phyloP scores from a whole-genome alignment of 2,113 vertebrate species.

The Chaenogobius annularis region DNA sequence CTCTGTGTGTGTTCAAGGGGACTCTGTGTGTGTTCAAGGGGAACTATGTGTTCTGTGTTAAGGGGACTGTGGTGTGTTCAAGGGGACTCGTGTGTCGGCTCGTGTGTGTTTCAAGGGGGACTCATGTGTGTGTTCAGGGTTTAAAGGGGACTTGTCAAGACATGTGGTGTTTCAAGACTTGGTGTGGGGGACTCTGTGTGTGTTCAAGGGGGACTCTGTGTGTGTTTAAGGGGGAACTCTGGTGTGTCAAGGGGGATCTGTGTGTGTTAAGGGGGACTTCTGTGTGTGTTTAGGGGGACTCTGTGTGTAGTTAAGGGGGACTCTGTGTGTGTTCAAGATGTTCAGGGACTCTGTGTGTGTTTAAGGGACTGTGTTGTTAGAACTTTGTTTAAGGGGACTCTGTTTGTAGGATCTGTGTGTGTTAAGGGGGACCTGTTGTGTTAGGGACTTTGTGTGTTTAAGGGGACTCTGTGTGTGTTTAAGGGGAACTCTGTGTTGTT shows the following conservation, averaged over 20 bases:
- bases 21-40: neutral
- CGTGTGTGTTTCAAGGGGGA: conserved; percentile 60
- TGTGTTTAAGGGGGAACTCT: conserved; percentile 79
- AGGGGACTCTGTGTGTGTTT: neutral
- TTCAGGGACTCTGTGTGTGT: neutral
- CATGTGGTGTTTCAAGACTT: neutral
- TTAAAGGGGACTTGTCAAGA: too few species aligned
- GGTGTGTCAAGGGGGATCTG: conserved; percentile 39
- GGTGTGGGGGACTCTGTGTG: neutral
- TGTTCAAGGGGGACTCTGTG: neutral
- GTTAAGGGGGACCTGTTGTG: too few species aligned
- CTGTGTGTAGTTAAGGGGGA: too few species aligned
- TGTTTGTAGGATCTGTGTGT: conserved; percentile 54
- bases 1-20: neutral
- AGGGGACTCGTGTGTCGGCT: too few species aligned
- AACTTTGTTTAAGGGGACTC: conserved; percentile 66
- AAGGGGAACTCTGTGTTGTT: neutral
- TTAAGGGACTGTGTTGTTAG: neutral
- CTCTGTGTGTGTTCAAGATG: too few species aligned
- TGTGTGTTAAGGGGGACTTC: neutral
- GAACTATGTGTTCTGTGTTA: neutral
- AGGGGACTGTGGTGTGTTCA: too few species aligned
- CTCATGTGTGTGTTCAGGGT: conserved; percentile 59
- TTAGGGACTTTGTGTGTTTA: too few species aligned
- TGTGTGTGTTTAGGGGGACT: conserved; percentile 80